phyloP scores from a whole-genome alignment of 2,888 invertebrate genomes.

The Cephus rjabovi region DNA sequence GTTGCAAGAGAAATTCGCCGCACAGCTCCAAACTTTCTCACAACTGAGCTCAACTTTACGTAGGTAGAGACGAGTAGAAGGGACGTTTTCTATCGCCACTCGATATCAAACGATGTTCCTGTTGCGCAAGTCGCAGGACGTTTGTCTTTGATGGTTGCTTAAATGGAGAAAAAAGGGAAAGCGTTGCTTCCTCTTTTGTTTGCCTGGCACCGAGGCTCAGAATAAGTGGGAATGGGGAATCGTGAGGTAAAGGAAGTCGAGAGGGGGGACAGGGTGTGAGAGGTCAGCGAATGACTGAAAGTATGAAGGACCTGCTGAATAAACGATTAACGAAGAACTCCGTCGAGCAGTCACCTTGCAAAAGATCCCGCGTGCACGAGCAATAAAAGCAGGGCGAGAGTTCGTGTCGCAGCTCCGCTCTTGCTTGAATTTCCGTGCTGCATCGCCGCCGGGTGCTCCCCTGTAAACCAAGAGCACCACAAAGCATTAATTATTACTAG shows the following conservation, averaged over 20 bases:
- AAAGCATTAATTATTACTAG: not conserved
- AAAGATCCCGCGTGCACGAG: constrained; percentile 59
- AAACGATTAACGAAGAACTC: not conserved
- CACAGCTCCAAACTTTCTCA: not conserved
- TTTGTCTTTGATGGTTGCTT: not conserved
- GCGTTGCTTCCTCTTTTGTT: not conserved
- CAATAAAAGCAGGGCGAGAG: constrained; percentile 56
- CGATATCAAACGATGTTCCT: not conserved
- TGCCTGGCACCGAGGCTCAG: not conserved
- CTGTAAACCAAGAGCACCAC: constrained; percentile 42
- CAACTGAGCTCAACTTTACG: not conserved
- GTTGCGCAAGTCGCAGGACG: not conserved
- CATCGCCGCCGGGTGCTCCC: constrained; percentile 71
- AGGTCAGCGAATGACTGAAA: not conserved
- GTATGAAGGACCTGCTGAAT: not conserved
- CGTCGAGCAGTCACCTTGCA: constrained; percentile 62
- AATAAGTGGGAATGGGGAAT: not conserved
- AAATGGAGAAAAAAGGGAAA: not conserved
- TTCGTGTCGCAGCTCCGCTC: constrained; percentile 60
- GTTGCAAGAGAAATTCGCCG: not conserved
- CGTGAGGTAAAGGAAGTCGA: not conserved
- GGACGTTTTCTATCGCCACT: not conserved
- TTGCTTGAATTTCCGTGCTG: constrained; percentile 68
- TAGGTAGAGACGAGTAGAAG: not conserved
- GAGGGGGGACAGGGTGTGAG: not conserved